Evolutionary conservation across 2,797 vertebrate species (phyloP), one percentile per base, ranked within the genome.

Genomic region (Triplophysa yarkandensis): DNA sequence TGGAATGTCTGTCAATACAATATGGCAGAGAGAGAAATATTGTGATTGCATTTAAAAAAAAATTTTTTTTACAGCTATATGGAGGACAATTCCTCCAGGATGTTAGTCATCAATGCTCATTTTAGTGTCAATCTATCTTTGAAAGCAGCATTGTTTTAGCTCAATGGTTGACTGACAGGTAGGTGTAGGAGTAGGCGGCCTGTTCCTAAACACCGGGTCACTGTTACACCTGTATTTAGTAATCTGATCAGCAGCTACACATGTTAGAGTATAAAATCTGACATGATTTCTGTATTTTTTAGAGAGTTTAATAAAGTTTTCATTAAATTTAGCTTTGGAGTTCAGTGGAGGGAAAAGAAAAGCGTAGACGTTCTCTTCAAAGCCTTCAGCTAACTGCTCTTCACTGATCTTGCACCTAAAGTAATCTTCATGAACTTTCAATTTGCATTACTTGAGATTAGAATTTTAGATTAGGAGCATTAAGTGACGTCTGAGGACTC

Each of bases 391-490:
- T 46, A 61, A 30, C 46, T 25, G 71, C 36, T 41, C 55, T 50
- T 46, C 36, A 30, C 52, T 70, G 21, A 77, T 67, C 44, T 62
- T 80, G 75, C 27, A 36, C 64, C 50, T 61, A 52, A 46, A 16
- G 68, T 68, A 30, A 76, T 71, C 16, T 68, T 71, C 39, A 58
- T 67, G 54, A 75, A 71, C 72, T 72, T 78, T 78, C 43, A 63
- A 64, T 71, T 75, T 60, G 68, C 57, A 52, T 68, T 60, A 68
- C 36, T 14, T 19, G 43, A 69, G 54, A 81, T 66, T 70, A 43
- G 64, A 72, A 73, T 66, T 70, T 67, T 58, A 79, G 68, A 73
- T 44, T 67, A 63, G 60, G 50, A n/a, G 46, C 46, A 64, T 77
- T 52, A 50, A 67, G 66, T 41, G 27, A 61, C 14, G 43, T 77